Percentiles rank a stretch among this genome's conserved stretches.
Conservation (phyloP, 30 jellyfish, hydroid and myxozoan genomes). For the Phacellophora camtschatica region DNA sequence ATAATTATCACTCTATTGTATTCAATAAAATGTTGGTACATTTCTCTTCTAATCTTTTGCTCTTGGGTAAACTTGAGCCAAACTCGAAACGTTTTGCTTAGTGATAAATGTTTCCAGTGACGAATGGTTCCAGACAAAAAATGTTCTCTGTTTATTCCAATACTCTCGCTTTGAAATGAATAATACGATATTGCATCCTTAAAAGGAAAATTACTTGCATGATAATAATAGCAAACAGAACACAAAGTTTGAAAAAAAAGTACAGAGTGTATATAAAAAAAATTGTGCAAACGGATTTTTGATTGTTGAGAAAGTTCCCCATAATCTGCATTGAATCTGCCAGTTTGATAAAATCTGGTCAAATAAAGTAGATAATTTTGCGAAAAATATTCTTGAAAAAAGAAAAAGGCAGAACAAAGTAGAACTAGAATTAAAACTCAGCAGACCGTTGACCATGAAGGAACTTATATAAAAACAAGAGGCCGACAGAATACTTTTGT, state of each 20-base stretch:
- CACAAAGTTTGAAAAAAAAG: too few relatives aligned
- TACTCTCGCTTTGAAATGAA: slow-evolving; percentile 55
- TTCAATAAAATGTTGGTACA: not conserved
- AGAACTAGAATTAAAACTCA: too few relatives aligned
- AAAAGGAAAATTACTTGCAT: too few relatives aligned
- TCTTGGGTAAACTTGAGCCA: slow-evolving; percentile 62
- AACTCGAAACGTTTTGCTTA: slow-evolving; percentile 54
- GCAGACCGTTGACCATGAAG: too few relatives aligned
- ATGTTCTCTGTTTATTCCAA: slow-evolving; percentile 44
- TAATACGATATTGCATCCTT: slow-evolving; percentile 69
- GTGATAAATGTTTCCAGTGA: slow-evolving; percentile 63
- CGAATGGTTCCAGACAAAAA: slow-evolving; percentile 63
- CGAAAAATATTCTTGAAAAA: too few relatives aligned
- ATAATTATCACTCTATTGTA: not conserved
- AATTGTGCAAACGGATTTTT: not conserved
- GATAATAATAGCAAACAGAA: too few relatives aligned
- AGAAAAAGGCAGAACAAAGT: too few relatives aligned
- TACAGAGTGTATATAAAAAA: too few relatives aligned
- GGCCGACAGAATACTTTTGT: too few relatives aligned
- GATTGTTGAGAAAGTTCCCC: not conserved
- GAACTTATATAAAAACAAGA: too few relatives aligned
- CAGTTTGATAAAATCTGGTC: too few relatives aligned
- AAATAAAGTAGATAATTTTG: too few relatives aligned
- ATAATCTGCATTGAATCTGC: not conserved
- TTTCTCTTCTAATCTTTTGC: slow-evolving; percentile 13